Base-by-base conservation (phyloP, 2,797 vertebrate species). In the Staurois parvus region DNA sequence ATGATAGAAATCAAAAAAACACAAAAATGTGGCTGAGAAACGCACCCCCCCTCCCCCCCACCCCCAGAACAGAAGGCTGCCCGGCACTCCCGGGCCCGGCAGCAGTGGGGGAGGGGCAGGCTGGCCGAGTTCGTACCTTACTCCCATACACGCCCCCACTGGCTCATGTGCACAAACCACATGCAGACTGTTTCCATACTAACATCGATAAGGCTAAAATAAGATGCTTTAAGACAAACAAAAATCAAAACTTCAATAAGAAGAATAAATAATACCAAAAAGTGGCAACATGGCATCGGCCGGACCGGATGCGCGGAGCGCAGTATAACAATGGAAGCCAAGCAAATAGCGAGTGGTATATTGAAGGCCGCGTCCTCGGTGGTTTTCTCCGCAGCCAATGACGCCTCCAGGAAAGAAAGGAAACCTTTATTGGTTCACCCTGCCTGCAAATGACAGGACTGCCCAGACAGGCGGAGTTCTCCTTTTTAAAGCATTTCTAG, bases 401-500 rank as follows among this genome's bases (percentile, higher is more conserved):
- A 11, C 7, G 42, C 40, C 45, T 48, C 17, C 13, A 29, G 30
- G 67, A 59, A 64, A 15, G 42, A 52, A 62, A 68, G 72, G 68
- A 37, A 48, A 70, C 42, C 64, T 62, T 30, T 34, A 3, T 2
- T 29, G n/a, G n/a, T 19, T 0, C 37, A 0, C 69, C 69, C 45
- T 24, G n/a, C 10, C n/a, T 28, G 74, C n/a, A 72, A 62, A 78
- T 37, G 76, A 79, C 76, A 0, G 29, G 26, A n/a, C 13, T 19
- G 76, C 29, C 52, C 67, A 9, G 72, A 80, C 59, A 56, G 76
- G 84, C 82, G 84, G 79, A 76, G 79, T 86, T 72, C 66, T 86
- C 84, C 48, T 76, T n/a, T n/a, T 77, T 81, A 86, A 76, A 86
- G 85, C 75, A 83, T 74, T 81, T 78, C 79, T 86, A 78, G 26